Conservation (phyloP, 2,113 vertebrate species). For the Macquaria australasica region DNA sequence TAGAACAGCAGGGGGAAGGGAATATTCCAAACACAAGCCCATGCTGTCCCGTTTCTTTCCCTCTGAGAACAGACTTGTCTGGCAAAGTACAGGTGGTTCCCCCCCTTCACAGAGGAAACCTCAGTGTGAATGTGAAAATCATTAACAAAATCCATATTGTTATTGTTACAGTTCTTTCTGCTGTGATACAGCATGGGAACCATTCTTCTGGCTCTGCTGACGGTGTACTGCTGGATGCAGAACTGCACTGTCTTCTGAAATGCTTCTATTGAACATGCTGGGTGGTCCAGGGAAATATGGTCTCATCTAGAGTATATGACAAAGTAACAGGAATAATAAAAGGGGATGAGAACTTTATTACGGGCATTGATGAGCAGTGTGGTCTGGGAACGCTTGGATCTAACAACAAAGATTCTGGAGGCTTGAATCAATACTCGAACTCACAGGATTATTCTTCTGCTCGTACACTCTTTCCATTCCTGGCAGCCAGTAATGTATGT, state of each 20-base stretch:
- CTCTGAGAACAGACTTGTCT: constrained; percentile 49
- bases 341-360: constrained; percentile 49
- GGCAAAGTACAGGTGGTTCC: constrained; percentile 72
- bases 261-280: constrained; percentile 52
- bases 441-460: constrained; percentile 35
- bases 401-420: constrained; percentile 29
- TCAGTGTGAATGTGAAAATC: constrained; percentile 73
- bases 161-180: constrained; percentile 61
- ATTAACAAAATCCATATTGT: constrained; percentile 64
- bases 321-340: constrained; percentile 57
- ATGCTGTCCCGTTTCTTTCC: constrained; percentile 29
- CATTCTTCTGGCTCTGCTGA: constrained; percentile 39
- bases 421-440: constrained; percentile 18
- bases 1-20: constrained; percentile 55
- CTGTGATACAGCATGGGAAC: constrained; percentile 61
- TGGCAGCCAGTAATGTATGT: constrained; percentile 19
- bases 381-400: constrained; percentile 49
- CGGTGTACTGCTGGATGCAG: constrained; percentile 34
- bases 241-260: constrained; percentile 18
- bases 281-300: constrained; percentile 69
- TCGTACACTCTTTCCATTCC: constrained; percentile 30
- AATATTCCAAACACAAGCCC: constrained; percentile 56
- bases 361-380: constrained; percentile 28
- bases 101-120: constrained; percentile 56
- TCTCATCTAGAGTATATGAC: constrained; percentile 43